A percentile compares a stretch with the other conserved stretches of the same genome.
phyloP scores from a whole-genome alignment of 1,140 invertebrate species.

The Eufriesea mexicana region DNA sequence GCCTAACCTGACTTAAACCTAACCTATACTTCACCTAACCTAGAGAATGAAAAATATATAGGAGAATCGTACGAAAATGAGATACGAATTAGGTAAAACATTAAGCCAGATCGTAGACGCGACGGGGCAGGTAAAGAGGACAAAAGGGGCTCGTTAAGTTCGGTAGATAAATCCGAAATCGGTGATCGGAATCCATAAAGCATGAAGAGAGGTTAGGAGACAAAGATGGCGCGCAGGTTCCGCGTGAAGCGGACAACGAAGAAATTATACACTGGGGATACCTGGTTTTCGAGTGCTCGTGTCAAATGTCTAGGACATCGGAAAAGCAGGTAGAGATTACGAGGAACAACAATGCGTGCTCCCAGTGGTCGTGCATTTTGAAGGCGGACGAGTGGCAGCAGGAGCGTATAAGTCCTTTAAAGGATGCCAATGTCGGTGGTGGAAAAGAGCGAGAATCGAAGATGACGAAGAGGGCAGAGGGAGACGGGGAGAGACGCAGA shows the following conservation, averaged over 20 bases:
- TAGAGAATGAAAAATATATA: neutral
- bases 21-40: no score
- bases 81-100: neutral
- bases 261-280: constrained; percentile 37
- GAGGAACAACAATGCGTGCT: constrained; percentile 53
- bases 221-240: neutral
- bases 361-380: constrained; percentile 50
- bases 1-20: no score
- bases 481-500: neutral
- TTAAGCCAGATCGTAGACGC: neutral
- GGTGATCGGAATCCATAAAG: neutral
- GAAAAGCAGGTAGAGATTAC: constrained; percentile 67
- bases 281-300: constrained; percentile 22
- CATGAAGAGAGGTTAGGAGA: neutral
- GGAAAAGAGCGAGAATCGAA: constrained; percentile 4
- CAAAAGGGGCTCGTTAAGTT: neutral
- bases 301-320: constrained; percentile 55
- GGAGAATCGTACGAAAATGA: neutral
- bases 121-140: neutral
- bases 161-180: constrained; percentile 2
- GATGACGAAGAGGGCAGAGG: neutral
- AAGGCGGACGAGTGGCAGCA: constrained; percentile 39
- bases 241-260: neutral
- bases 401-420: constrained; percentile 46
- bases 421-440: constrained; percentile 17